Conservation (phyloP, 2,113 vertebrate species). For the Psilopogon haemacephalus region DNA sequence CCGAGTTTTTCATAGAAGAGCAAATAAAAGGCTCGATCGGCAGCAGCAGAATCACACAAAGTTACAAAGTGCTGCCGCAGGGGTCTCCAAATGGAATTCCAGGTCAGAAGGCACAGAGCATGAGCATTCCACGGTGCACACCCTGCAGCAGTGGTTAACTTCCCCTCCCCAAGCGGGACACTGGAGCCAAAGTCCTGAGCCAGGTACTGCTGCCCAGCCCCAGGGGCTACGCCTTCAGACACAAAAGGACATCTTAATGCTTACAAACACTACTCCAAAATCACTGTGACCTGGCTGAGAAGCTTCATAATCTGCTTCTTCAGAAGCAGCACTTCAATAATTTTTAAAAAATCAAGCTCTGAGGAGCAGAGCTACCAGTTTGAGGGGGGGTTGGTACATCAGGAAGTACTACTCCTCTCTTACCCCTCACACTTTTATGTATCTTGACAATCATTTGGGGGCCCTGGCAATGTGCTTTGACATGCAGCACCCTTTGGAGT, state of each 20-base stretch:
- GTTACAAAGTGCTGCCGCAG: background rate
- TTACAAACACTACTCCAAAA: background rate
- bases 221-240: background rate
- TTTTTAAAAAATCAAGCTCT: background rate
- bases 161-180: background rate
- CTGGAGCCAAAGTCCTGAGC: rapidly evolving
- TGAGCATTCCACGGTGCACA: background rate
- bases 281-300: background rate
- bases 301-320: background rate
- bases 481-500: background rate
- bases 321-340: background rate
- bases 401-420: background rate
- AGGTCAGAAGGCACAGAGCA: background rate
- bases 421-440: background rate
- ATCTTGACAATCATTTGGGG: background rate
- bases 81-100: background rate
- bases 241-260: background rate
- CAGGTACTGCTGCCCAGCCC: background rate
- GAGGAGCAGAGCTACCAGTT: background rate
- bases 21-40: background rate
- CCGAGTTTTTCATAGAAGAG: background rate
- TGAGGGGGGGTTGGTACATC: background rate
- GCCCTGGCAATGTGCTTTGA: background rate
- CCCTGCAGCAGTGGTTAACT: background rate
- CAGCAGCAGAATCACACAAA: background rate